Evolutionary conservation across 2,888 invertebrate species (phyloP), one percentile per base, ranked within the genome.

Genomic region (Spodoptera exigua): DNA sequence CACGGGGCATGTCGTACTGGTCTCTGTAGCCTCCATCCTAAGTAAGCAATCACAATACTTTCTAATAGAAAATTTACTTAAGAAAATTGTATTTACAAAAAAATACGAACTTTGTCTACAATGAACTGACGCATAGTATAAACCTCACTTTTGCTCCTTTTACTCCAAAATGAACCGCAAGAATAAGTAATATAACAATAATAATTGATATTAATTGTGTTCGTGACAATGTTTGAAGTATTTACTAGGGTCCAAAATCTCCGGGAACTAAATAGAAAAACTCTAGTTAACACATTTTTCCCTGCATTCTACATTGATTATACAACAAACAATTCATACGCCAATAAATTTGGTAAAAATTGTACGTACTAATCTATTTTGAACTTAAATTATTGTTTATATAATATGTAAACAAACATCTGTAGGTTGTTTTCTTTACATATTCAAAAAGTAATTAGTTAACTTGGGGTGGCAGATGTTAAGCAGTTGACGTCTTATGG

Each of bases 21-120:
- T 94, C 94, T 89, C 94, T 90, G 94, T 82, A 94, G 92, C 90
- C 92, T 90, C 94, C 93, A 85, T 93, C 94, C 93, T 94, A 94
- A 83, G 89, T 92, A 85, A 91, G 90, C 89, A 92, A 94, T 90
- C 88, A 93, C 84, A 93, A 91, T 86, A 89, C 89, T 89, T 89
- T 89, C 92, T 85, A 91, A 90, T 92, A 89, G 84, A 89, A 86
- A n/a, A 84, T 83, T 81, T 60, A 63, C 63, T 73, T 40, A 39
- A 61, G 53, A 39, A 74, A 46, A 55, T 55, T 51, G 56, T 47
- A 65, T 46, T 64, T 34, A 53, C n/a, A 48, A 69, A 27, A 46
- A 55, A 53, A 35, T 37, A 35, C 54, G 10, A 68, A 43, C 12
- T 40, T 18, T 16, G 39, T 36, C 40, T 57, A 66, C 66, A 9